Evolutionary conservation across 1,140 invertebrate genomes (phyloP).

Genomic region (Oedothorax gibbosus): DNA sequence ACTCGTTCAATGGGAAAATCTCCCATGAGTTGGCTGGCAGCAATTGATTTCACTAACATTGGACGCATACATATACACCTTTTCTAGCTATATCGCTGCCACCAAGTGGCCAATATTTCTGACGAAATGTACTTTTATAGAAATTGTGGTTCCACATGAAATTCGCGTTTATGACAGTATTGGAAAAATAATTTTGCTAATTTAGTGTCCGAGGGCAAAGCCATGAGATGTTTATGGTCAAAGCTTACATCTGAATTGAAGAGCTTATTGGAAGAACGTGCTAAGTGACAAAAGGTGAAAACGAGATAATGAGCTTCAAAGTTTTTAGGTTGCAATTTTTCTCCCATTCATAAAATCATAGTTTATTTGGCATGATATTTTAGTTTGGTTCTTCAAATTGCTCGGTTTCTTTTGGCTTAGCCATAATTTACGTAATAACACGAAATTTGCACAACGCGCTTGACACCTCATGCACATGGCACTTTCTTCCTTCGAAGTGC

Average conservation of each 20-base stretch:
- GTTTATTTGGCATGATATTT: too few relatives aligned
- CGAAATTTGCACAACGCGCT: background rate
- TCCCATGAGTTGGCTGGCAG: slow-evolving; percentile 31
- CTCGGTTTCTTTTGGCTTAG: too few relatives aligned
- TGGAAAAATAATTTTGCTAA: slow-evolving; percentile 9
- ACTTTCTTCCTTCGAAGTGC: too few relatives aligned
- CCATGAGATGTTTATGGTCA: too few relatives aligned
- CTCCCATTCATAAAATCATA: too few relatives aligned
- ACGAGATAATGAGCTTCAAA: background rate
- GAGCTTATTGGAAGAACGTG: slow-evolving; percentile 42
- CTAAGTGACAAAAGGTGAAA: background rate
- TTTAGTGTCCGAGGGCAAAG: slow-evolving; percentile 64
- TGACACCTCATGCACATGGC: too few relatives aligned
- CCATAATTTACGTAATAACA: background rate
- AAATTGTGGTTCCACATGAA: background rate
- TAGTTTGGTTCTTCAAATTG: too few relatives aligned
- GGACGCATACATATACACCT: background rate
- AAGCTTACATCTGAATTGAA: slow-evolving; percentile 63
- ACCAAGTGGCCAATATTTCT: slow-evolving; percentile 12
- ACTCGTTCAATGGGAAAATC: slow-evolving; percentile 20
- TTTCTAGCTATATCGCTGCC: slow-evolving; percentile 1
- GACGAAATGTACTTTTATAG: slow-evolving; percentile 5
- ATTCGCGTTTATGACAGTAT: slow-evolving; percentile 1
- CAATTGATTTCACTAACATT: slow-evolving; percentile 3
- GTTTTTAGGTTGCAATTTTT: background rate